Evolutionary conservation across 1,140 invertebrate species (phyloP).

Genomic region (Eupeodes corollae): DNA sequence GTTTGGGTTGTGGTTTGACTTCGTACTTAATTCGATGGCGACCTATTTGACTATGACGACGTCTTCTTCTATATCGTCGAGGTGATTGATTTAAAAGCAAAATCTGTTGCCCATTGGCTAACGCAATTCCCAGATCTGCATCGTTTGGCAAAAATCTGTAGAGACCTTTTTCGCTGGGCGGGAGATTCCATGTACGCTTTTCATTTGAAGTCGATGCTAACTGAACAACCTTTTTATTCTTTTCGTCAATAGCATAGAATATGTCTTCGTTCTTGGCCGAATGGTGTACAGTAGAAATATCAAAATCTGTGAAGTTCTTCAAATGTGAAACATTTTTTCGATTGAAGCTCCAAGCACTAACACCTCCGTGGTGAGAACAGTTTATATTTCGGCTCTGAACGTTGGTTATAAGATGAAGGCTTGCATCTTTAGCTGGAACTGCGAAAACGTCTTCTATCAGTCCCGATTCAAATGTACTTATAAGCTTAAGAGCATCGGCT

Average conservation of each 20-base stretch:
- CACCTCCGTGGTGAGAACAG: not conserved
- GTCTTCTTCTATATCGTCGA: not conserved
- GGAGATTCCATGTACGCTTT: not conserved
- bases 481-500: constrained; percentile 1
- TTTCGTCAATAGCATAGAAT: not conserved
- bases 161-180: not conserved
- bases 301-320: not conserved
- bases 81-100: not conserved
- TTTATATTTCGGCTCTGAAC: not conserved
- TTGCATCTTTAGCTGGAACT: not conserved
- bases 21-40: not conserved
- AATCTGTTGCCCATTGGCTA: constrained; percentile 1
- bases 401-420: constrained; percentile 22
- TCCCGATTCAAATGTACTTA: constrained; percentile 16
- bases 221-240: not conserved
- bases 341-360: not conserved
- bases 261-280: not conserved
- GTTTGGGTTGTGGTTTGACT: not conserved
- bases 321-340: not conserved
- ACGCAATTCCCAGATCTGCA: not conserved
- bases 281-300: not conserved
- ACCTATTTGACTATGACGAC: not conserved
- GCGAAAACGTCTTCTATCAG: constrained; percentile 17
- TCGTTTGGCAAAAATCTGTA: constrained; percentile 2
- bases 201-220: not conserved